A percentile compares a stretch with the other conserved stretches of the same genome.
phyloP scores from a whole-genome alignment of 2,113 vertebrate species.

The Asarcornis scutulata region DNA sequence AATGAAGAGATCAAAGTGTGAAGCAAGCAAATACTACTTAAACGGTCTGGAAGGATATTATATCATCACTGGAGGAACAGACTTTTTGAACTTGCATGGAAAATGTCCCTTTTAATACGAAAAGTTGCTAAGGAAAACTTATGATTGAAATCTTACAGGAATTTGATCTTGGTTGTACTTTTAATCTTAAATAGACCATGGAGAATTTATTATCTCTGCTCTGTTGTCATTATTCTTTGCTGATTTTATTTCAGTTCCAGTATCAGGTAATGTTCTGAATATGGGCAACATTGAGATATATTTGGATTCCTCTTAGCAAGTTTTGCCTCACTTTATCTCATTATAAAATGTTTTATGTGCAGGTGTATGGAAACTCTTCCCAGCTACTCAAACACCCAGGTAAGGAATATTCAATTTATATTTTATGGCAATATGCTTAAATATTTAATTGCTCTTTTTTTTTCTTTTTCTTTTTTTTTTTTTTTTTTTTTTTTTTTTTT shows the following conservation, averaged over 20 bases:
- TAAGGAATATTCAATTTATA: conserved; percentile 52
- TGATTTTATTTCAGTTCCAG: conserved; percentile 70
- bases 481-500: neutral
- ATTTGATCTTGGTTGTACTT: neutral
- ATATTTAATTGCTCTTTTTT: neutral
- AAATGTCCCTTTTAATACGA: neutral
- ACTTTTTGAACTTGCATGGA: neutral
- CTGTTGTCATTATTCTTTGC: conserved; percentile 63
- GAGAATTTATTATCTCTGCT: neutral
- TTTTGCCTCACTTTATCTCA: neutral
- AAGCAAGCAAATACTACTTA: neutral
- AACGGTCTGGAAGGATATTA: neutral
- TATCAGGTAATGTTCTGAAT: conserved; percentile 80
- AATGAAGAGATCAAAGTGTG: neutral
- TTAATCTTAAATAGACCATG: conserved; percentile 53
- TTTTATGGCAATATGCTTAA: neutral
- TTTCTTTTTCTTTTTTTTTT: neutral
- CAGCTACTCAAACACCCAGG: conserved; percentile 85
- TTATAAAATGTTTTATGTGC: conserved; percentile 33
- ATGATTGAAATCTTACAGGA: neutral
- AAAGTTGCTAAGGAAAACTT: neutral
- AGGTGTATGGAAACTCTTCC: conserved; percentile 81
- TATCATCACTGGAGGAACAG: neutral
- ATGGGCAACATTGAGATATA: neutral
- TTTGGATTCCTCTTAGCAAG: neutral